Percentiles rank a stretch among this genome's conserved stretches.
Conservation (phyloP, 37 sponge, comb jelly and placozoan genomes). For the Ephydatia muelleri region DNA sequence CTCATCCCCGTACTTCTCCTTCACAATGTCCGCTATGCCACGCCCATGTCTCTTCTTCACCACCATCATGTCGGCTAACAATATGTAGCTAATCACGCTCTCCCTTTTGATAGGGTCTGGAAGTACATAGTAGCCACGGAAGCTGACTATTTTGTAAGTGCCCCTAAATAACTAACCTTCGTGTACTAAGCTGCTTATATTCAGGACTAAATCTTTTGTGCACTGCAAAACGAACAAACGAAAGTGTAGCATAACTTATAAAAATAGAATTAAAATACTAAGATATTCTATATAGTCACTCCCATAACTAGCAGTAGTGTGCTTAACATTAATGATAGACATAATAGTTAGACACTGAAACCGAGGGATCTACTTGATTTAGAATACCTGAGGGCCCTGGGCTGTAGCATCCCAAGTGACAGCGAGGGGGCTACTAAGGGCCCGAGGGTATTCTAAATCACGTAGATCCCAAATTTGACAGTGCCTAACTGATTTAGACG, state of each 20-base stretch:
- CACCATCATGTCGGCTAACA: background rate
- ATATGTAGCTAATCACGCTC: background rate
- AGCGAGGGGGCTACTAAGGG: too few relatives aligned
- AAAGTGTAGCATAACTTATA: background rate
- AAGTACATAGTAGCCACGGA: background rate
- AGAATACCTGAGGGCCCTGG: too few relatives aligned
- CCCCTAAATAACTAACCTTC: background rate
- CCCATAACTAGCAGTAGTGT: too few relatives aligned
- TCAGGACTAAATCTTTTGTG: background rate
- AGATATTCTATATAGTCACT: too few relatives aligned
- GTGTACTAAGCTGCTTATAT: background rate
- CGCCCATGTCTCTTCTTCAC: background rate
- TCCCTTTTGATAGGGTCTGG: background rate
- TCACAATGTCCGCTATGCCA: background rate
- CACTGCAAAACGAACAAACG: background rate
- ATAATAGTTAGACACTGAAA: too few relatives aligned
- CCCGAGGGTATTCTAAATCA: too few relatives aligned
- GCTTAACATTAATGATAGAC: too few relatives aligned
- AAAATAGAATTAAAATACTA: background rate
- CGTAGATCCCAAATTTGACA: too few relatives aligned
- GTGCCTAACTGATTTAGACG: too few relatives aligned
- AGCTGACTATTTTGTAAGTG: background rate
- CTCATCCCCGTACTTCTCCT: background rate
- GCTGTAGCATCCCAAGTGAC: too few relatives aligned
- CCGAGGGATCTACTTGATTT: too few relatives aligned